These are phyloP conservation scores for Maccullochella peelii DNA, from an alignment of 2,113 vertebrate genomes.

Conservation along the genomic window DNA sequence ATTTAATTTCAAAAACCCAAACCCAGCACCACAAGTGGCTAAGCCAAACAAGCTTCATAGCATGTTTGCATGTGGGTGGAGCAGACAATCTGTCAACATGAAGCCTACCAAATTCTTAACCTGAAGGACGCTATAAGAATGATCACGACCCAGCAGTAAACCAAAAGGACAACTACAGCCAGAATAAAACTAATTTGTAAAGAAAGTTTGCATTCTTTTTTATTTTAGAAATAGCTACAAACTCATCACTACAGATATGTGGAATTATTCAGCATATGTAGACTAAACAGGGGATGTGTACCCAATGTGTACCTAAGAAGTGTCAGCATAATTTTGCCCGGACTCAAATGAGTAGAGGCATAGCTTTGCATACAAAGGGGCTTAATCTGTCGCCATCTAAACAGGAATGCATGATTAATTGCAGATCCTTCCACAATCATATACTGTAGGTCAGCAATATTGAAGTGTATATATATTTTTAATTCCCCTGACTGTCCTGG, in stretches of 20 bases:
- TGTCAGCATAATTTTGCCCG: conserved; percentile 21
- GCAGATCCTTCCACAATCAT: conserved; percentile 16
- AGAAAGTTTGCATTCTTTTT: neutral
- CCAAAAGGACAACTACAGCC: conserved; percentile 14
- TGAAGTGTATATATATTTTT: conserved; percentile 15
- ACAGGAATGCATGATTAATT: conserved; percentile 18
- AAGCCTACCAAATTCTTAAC: conserved; percentile 26
- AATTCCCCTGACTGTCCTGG: neutral
- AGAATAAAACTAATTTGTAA: neutral
- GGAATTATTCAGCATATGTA: conserved; percentile 11
- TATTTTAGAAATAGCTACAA: neutral
- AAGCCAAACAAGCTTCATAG: conserved; percentile 22
- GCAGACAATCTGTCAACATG: conserved; percentile 47
- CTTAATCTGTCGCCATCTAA: conserved; percentile 32
- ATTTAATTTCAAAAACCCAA: conserved; percentile 3
- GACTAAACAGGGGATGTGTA: neutral
- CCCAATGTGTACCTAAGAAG: neutral
- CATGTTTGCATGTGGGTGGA: conserved; percentile 36
- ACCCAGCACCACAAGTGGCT: conserved; percentile 10
- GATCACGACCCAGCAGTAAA: conserved; percentile 18
- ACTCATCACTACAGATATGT: neutral
- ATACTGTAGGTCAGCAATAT: conserved; percentile 20
- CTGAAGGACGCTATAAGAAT: conserved; percentile 27
- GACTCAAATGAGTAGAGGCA: conserved; percentile 35
- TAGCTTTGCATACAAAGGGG: conserved; percentile 41